Percentiles rank a stretch among this genome's conserved stretches.
Conservation (phyloP, 2,888 invertebrate genomes). For the Apamea anceps region DNA sequence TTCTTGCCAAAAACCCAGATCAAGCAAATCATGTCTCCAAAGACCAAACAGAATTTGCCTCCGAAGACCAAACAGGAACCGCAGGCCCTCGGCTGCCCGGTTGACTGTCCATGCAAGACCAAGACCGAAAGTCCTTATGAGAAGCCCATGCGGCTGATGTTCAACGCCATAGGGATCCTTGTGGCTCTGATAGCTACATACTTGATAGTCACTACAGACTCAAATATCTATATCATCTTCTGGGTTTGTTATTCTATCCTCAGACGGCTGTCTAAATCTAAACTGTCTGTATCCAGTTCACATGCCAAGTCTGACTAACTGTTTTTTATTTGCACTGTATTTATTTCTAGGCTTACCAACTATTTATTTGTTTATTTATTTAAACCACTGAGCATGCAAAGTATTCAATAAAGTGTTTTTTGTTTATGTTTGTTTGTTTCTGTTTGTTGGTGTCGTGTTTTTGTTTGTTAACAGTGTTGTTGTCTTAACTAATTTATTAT, state of each 20-base stretch:
- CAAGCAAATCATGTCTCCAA: slow-evolving; percentile 62
- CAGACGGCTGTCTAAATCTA: slow-evolving; percentile 78
- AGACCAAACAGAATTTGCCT: slow-evolving; percentile 45
- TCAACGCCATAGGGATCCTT: slow-evolving; percentile 80
- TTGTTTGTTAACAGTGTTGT: slow-evolving; percentile 15
- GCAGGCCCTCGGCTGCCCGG: slow-evolving; percentile 69
- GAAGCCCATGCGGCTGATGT: slow-evolving; percentile 68
- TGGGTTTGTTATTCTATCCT: slow-evolving; percentile 85
- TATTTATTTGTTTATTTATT: slow-evolving; percentile 68
- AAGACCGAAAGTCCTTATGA: slow-evolving; percentile 45
- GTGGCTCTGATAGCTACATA: slow-evolving; percentile 83
- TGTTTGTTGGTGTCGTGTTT: slow-evolving; percentile 26
- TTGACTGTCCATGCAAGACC: slow-evolving; percentile 74
- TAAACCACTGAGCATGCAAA: slow-evolving; percentile 59
- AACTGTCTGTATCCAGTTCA: slow-evolving; percentile 33
- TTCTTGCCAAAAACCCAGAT: slow-evolving; percentile 58
- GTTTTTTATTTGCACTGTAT: slow-evolving; percentile 55
- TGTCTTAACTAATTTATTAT: not conserved
- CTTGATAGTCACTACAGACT: slow-evolving; percentile 81
- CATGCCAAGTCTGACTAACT: slow-evolving; percentile 75
- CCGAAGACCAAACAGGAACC: slow-evolving; percentile 64
- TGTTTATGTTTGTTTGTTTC: slow-evolving; percentile 53
- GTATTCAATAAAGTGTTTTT: slow-evolving; percentile 65
- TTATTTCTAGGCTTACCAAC: slow-evolving; percentile 62
- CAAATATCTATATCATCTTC: slow-evolving; percentile 83